Percentiles rank a stretch among this genome's conserved stretches.
Conservation (phyloP, 2,797 vertebrate species). For the Chanos chanos region DNA sequence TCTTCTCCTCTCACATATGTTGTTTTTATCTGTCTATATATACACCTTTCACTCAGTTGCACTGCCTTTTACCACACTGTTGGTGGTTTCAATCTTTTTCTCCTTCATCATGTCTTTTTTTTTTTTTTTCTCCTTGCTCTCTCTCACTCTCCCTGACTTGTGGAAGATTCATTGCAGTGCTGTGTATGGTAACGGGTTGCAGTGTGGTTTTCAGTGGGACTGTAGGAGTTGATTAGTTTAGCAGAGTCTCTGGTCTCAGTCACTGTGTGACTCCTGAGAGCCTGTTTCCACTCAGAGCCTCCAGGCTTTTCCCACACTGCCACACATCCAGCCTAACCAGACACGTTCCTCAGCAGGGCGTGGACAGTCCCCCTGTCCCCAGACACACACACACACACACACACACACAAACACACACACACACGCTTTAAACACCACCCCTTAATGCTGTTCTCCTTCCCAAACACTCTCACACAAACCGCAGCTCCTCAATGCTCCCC, state of each 20-base stretch:
- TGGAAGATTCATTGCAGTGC: too few species aligned
- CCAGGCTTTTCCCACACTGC: constrained; percentile 18
- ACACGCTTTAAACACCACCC: too few species aligned
- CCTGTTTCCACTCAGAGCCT: constrained; percentile 24
- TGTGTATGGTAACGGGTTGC: too few species aligned
- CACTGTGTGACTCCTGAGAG: not conserved
- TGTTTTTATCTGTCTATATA: not conserved
- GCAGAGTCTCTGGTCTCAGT: not conserved
- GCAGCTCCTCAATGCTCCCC: not conserved
- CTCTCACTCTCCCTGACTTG: too few species aligned
- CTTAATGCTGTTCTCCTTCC: not conserved
- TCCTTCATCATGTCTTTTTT: not conserved
- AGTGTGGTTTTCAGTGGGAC: not conserved
- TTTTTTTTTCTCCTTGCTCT: not conserved
- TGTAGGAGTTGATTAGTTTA: not conserved
- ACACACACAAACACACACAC: not conserved
- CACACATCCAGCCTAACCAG: not conserved
- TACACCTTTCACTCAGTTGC: not conserved
- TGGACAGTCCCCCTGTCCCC: not conserved
- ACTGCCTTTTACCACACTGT: not conserved
- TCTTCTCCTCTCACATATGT: not conserved
- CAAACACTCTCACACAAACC: not conserved
- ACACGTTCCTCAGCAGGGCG: constrained; percentile 21
- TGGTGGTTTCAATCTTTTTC: not conserved
- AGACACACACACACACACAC: not conserved